Base-by-base conservation (phyloP, 1,140 invertebrate species). In the Rhynchophorus ferrugineus region DNA sequence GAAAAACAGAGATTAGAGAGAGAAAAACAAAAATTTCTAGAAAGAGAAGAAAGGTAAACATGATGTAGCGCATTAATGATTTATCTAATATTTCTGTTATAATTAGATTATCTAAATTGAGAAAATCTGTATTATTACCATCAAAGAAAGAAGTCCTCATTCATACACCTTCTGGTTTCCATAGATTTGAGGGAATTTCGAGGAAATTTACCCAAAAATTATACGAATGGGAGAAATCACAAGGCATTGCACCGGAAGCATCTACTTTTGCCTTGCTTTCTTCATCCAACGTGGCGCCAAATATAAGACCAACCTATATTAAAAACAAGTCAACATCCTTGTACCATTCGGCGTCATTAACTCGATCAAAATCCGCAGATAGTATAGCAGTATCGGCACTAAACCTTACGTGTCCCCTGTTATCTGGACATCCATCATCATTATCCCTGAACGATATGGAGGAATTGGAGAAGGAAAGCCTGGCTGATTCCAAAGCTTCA, bases 161-260 rank as follows among this genome's bases (percentile, higher is more conserved):
- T 1, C 82, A 86, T 62, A 88, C 88, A 7, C 83, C 87, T 0
- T 84, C 81, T 0, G 87, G 88, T 6, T 82, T 87, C 35, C 86
- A 88, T 63, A 77, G 85, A 60, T 89, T 90, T 60, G 82, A 89
- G 73, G 89, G 89, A 0, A 89, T 90, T 53, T 89, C 85, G 0
- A 79, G 87, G 43, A 89, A 89, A 57, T 93, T 92, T 65, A 91
- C 87, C 0, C 82, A 86, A 29, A 91, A 91, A 65, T 73, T 93
- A 0, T 89, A 90, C 66, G 89, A 93, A 66, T 93, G 90, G 91
- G 90, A 94, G 66, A 88, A 89, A 54, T 82, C 86, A 20, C 72
- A 81, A 39, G 87, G 87, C 2, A 89, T 89, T 42, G 81, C 80
- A 1, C 87, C 84, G 0, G 87, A 89, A 68, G 80, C 80, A 0